A percentile compares a stretch with the other conserved stretches of the same genome.
These are phyloP conservation scores for Phylloscopus trochiloides DNA, from an alignment of 2,113 vertebrate genomes.

Conservation along the genomic window DNA sequence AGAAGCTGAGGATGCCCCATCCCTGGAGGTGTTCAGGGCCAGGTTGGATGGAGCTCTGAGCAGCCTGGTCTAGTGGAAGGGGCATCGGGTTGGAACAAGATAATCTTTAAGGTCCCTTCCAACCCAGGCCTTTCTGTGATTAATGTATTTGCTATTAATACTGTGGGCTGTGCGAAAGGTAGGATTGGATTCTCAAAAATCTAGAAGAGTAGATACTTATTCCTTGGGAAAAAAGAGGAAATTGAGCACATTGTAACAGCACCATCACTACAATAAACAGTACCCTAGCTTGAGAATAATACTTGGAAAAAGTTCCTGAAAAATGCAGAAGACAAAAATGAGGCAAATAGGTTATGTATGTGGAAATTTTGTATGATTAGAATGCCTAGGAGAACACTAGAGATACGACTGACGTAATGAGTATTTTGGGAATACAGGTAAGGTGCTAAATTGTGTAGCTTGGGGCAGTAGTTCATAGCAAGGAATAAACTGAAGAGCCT, in stretches of 20 bases:
- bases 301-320: neutral
- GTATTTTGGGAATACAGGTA: slow-evolving; percentile 9
- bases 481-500: neutral
- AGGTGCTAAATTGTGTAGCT: neutral
- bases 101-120: neutral
- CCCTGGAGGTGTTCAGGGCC: neutral
- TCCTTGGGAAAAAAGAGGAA: neutral
- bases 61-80: neutral
- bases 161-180: fast-evolving
- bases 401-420: neutral
- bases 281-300: neutral
- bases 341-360: slow-evolving; percentile 16
- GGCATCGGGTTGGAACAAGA: neutral
- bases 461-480: neutral
- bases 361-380: neutral
- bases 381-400: neutral
- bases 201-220: neutral
- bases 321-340: slow-evolving; percentile 29
- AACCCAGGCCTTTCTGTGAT: neutral
- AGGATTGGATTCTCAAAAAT: neutral
- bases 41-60: neutral
- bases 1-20: neutral
- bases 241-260: neutral
- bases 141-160: neutral
- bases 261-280: neutral